Conservation (phyloP, 2,113 vertebrate species). For the Tenebrosternarchus preto region DNA sequence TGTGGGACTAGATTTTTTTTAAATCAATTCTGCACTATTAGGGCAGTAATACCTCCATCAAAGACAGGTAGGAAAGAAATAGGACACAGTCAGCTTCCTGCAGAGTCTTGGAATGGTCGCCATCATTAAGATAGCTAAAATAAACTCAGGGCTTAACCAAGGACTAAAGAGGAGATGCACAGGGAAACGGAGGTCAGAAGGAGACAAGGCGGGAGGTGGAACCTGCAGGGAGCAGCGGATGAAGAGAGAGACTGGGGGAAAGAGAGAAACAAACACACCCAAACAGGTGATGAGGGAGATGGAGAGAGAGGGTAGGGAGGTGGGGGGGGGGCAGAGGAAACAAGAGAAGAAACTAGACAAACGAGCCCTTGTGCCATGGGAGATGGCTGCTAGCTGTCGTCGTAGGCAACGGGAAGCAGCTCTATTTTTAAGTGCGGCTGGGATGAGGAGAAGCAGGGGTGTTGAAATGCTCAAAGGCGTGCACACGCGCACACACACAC, state of each 20-base stretch:
- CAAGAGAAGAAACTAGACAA: neutral
- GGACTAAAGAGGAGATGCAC: neutral
- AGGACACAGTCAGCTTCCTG: constrained; percentile 18
- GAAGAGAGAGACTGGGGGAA: neutral
- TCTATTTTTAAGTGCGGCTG: constrained; percentile 40
- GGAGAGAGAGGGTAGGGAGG: neutral
- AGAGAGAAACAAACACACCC: constrained; percentile 1
- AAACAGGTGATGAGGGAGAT: neutral
- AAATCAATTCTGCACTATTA: neutral
- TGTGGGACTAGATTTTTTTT: neutral
- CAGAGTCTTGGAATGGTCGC: neutral
- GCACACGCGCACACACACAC: neutral
- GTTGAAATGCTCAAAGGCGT: constrained; percentile 8
- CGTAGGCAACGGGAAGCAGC: constrained; percentile 7
- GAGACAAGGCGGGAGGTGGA: too few species aligned
- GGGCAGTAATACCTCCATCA: neutral
- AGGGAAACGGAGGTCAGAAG: neutral
- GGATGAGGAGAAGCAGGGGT: constrained; percentile 27
- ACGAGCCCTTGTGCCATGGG: neutral
- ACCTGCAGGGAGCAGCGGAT: too few species aligned
- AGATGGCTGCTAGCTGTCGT: constrained; percentile 36
- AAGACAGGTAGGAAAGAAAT: constrained; percentile 17
- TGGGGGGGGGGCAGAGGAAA: neutral
- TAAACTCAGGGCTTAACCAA: constrained; percentile 7
- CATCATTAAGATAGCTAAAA: constrained; percentile 28